These are phyloP conservation scores for Incurvaria masculella DNA, from an alignment of 2,888 invertebrate species.

Conservation along the genomic window DNA sequence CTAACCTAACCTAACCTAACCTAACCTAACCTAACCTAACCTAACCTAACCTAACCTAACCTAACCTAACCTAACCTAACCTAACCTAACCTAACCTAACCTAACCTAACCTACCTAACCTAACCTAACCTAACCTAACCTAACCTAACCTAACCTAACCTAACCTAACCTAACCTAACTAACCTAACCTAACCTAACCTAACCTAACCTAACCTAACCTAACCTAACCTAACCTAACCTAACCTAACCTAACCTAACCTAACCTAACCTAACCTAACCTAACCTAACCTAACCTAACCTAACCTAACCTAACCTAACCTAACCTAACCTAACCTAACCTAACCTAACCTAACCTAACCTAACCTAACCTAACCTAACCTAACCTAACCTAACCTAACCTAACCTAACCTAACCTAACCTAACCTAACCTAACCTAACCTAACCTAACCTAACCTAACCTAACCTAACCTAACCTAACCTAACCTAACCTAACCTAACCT, in stretches of 20 bases:
- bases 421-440: neutral
- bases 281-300: neutral
- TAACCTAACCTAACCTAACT: slow-evolving; percentile 3
- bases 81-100: no score
- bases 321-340: neutral
- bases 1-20: slow-evolving; percentile 14
- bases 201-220: neutral
- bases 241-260: neutral
- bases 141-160: neutral
- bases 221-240: neutral
- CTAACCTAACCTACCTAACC: neutral
- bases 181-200: neutral
- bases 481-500: neutral
- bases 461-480: neutral
- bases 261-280: neutral
- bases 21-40: slow-evolving; percentile 14
- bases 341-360: neutral
- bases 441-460: neutral
- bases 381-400: neutral
- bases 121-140: neutral
- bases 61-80: slow-evolving; percentile 13
- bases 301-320: neutral
- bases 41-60: slow-evolving; percentile 14
- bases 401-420: no score
- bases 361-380: neutral